Base-by-base conservation (phyloP, 2,113 vertebrate species). In the Phalacrocorax pelagicus region DNA sequence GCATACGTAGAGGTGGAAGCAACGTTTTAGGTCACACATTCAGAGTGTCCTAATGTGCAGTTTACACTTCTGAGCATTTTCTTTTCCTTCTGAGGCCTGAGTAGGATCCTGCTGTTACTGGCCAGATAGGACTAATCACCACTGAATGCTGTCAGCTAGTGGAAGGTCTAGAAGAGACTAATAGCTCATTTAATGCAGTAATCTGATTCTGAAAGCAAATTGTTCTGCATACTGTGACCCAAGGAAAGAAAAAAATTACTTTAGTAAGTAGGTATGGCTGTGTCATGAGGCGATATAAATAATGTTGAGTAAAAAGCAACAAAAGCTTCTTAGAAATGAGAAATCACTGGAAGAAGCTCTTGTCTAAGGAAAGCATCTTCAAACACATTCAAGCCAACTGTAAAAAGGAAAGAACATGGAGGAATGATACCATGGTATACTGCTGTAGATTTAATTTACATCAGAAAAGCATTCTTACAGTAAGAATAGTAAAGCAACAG, bases 191-290 rank as follows among this genome's bases (percentile, higher is more conserved):
- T 96, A 80, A 89, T 70, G 46, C n/a, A 92, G 78, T 86, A 92
- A 95, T 85, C 67, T 66, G 38, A 89, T 96, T 96, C 54, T 92
- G 92, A 94, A 84, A 91, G 70, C 49, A 87, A 95, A 85, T 89
- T 67, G 32, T 93, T 81, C 69, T 75, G 51, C 46, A 58, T 69
- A 91, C 17, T 66, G 52, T 94, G 87, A 96, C 70, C 78, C 49
- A 84, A 71, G 49, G 44, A 92, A 52, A 72, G 47, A 42, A 94
- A 87, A 88, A 80, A 71, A 87, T 34, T 2, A 57, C 58, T 69
- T 87, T 42, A 79, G 54, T 87, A 73, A 94, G 49, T 55, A 84
- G 34, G 12, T 72, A 63, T 91, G 89, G 44, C 63, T 80, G 30
- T 77, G 32, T 18, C 54, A 67, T 20, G 23, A 94, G 23, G 6